Evolutionary conservation across 2,113 vertebrate species (phyloP), one percentile per base, ranked within the genome.

Genomic region (Trichomycterus rosablanca): DNA sequence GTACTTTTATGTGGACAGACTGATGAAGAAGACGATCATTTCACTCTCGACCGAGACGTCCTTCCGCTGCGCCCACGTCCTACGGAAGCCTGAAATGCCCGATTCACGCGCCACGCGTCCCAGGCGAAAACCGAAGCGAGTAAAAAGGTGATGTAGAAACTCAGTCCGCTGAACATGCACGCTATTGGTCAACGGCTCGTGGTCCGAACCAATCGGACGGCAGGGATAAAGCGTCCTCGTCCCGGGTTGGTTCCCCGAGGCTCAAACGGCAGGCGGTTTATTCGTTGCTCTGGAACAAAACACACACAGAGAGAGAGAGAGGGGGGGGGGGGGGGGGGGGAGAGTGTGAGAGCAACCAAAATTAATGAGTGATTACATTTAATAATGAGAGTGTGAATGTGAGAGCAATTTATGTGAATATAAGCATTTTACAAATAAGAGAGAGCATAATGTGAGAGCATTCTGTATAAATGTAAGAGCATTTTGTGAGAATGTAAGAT

Each of bases 161-260:
- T 89, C 84, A 86, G 89, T 87, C 89, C 81, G 79, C 89, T 86
- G 73, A 88, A 93, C 92, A 95, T 95, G 92, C 93, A 93, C 89
- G 59, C 49, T 88, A 86, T 87, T 87, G 87, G 83, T 88, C 86
- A 83, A 82, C 73, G 70, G 19, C 81, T 88, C 88, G 83, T 32
- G 82, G 83, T 83, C 86, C 86, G 83, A 78, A 87, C 73, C 82
- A 85, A 90, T 82, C 84, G 80, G 73, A 79, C 74, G 72, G 77
- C 65, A 74, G 87, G 85, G 80, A 76, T 87, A 87, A 80, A 76
- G 78, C 80, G 81, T 83, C 81, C 81, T 80, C 81, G 84, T 87
- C 88, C 77, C 87, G 82, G 84, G 87, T 70, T 65, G 84, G 87
- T 70, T 65, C 80, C 80, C 91, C 88, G 87, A 83, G 78, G 81